These are phyloP conservation scores for Calidris pygmaea DNA, from an alignment of 2,113 vertebrate genomes.

Conservation along the genomic window DNA sequence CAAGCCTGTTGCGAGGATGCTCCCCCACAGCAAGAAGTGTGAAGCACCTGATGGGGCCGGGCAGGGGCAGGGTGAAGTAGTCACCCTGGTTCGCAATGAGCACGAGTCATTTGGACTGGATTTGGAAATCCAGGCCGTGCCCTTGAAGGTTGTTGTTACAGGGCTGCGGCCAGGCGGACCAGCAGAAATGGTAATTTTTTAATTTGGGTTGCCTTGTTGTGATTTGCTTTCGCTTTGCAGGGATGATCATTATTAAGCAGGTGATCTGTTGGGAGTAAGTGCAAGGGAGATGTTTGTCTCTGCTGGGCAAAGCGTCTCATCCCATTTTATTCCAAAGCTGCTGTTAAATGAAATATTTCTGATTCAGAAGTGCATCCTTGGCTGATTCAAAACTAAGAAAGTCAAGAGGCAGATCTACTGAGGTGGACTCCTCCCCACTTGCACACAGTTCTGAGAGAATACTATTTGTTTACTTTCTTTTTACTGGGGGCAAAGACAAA, in stretches of 20 bases:
- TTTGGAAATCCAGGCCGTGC: slow-evolving; percentile 79
- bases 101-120: slow-evolving; percentile 79
- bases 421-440: background rate
- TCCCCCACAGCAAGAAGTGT: slow-evolving; percentile 72
- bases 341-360: background rate
- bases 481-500: background rate
- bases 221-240: background rate
- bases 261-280: background rate
- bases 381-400: background rate
- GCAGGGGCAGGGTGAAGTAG: slow-evolving; percentile 64
- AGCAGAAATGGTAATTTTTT: slow-evolving; percentile 79
- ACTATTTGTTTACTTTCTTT: background rate
- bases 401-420: background rate
- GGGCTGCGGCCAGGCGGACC: slow-evolving; percentile 78
- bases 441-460: background rate
- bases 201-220: background rate
- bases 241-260: background rate
- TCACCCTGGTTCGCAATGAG: slow-evolving; percentile 72
- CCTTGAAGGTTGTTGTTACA: slow-evolving; percentile 77
- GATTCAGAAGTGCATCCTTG: background rate
- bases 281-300: background rate
- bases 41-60: slow-evolving; percentile 46
- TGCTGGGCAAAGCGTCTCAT: background rate
- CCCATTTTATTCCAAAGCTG: background rate
- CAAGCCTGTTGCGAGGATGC: slow-evolving; percentile 52